phyloP scores from a whole-genome alignment of 2,113 vertebrate species.

The Vicugna pacos region DNA sequence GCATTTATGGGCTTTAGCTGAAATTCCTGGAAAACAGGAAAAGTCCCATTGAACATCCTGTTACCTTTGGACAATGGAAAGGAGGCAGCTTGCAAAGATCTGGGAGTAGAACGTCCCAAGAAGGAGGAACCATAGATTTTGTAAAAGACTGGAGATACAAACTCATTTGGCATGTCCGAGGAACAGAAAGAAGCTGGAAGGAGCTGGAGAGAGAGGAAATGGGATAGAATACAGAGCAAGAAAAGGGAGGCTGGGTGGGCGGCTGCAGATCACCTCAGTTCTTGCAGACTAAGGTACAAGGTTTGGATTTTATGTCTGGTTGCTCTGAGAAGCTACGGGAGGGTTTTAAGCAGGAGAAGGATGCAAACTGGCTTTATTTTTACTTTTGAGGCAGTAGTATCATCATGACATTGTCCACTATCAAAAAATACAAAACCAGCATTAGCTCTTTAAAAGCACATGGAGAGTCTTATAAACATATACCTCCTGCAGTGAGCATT shows the following conservation, averaged over 20 bases:
- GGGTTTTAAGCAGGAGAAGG: background rate
- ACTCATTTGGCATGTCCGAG: background rate
- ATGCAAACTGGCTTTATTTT: background rate
- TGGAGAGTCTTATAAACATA: background rate
- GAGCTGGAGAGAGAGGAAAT: background rate
- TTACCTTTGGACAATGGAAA: background rate
- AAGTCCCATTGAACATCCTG: background rate
- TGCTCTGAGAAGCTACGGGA: background rate
- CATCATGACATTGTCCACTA: background rate
- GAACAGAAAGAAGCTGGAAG: background rate
- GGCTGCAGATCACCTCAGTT: background rate
- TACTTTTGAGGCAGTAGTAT: background rate
- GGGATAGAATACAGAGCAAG: background rate
- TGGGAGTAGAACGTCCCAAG: background rate
- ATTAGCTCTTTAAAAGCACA: background rate
- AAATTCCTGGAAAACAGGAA: background rate
- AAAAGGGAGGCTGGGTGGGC: background rate
- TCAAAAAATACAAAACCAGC: conserved; percentile 3
- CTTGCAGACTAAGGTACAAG: background rate
- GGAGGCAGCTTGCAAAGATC: background rate
- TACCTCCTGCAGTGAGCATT: background rate
- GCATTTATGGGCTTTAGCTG: background rate
- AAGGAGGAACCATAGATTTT: background rate
- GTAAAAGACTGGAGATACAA: background rate
- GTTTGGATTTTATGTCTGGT: background rate